Conservation (phyloP, 2,888 invertebrate species). For the Dascillus cervinus region DNA sequence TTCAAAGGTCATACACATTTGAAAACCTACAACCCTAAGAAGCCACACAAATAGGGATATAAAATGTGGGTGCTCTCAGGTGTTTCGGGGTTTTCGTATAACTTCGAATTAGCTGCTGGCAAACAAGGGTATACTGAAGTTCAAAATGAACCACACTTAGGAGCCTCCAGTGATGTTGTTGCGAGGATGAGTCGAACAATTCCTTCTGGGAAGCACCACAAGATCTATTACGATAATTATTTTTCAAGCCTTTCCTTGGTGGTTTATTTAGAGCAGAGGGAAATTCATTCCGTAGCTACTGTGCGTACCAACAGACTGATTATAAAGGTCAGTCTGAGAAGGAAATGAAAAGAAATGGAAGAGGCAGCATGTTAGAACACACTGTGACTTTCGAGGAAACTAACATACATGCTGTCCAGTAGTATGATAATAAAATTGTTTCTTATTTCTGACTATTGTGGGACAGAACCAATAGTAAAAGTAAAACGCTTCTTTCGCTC, state of each 20-base stretch:
- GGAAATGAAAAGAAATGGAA: slow-evolving; percentile 1
- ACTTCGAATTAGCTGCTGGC: slow-evolving; percentile 8
- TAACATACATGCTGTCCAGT: slow-evolving; percentile 5
- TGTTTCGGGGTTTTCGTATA: slow-evolving; percentile 8
- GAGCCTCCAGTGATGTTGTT: slow-evolving; percentile 22
- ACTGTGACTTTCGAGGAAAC: slow-evolving; percentile 1
- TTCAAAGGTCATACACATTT: slow-evolving; percentile 5
- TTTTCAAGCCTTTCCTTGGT: slow-evolving; percentile 18
- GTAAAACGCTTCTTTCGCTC: slow-evolving; percentile 9
- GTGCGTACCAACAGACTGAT: slow-evolving; percentile 2
- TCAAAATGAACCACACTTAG: slow-evolving; percentile 17
- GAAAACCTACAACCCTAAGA: slow-evolving; percentile 10
- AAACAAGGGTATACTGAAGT: slow-evolving; percentile 3
- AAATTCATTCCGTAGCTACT: slow-evolving; percentile 9
- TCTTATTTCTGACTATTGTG: slow-evolving; percentile 9
- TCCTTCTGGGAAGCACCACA: slow-evolving; percentile 17
- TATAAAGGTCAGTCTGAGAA: slow-evolving; percentile 1
- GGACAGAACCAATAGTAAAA: slow-evolving; percentile 6
- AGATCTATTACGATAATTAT: slow-evolving; percentile 24
- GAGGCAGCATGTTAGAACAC: slow-evolving; percentile 4
- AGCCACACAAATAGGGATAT: slow-evolving; percentile 14
- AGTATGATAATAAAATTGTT: slow-evolving; percentile 9
- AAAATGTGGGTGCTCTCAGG: slow-evolving; percentile 13
- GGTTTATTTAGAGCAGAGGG: slow-evolving; percentile 4
- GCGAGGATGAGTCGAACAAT: slow-evolving; percentile 18